phyloP scores from a whole-genome alignment of 92 coral and sea anemone genomes.

The Porites lobata region DNA sequence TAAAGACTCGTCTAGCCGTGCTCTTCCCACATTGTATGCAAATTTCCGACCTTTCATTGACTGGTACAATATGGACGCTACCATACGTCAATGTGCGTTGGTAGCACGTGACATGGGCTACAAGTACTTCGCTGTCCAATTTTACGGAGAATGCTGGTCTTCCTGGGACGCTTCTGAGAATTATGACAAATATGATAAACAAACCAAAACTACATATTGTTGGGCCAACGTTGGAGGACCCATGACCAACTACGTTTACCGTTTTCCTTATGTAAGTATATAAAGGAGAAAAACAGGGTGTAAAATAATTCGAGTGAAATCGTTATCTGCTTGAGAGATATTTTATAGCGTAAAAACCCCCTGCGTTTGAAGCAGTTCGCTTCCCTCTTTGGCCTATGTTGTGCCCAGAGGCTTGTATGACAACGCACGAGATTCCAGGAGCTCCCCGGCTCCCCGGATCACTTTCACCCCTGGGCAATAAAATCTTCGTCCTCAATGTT shows the following conservation, averaged over 20 bases:
- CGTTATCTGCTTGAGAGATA: too few species aligned
- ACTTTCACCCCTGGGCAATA: too few species aligned
- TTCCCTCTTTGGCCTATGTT: too few species aligned
- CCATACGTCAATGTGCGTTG: conserved; percentile 72
- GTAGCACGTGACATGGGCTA: conserved; percentile 76
- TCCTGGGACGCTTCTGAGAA: conserved; percentile 40
- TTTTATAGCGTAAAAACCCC: too few species aligned
- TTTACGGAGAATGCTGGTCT: conserved; percentile 84
- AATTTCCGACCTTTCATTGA: conserved; percentile 69
- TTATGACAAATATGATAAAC: conserved; percentile 35
- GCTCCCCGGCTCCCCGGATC: too few species aligned
- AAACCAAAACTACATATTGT: neutral
- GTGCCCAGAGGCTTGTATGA: too few species aligned
- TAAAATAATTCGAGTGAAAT: too few species aligned
- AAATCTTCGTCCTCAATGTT: too few species aligned
- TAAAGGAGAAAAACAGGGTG: too few species aligned
- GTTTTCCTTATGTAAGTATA: conserved; percentile 17
- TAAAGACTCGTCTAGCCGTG: conserved; percentile 52
- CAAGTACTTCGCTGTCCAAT: conserved; percentile 77
- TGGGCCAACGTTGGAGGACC: conserved; percentile 57
- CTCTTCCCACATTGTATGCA: conserved; percentile 53
- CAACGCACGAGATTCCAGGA: too few species aligned
- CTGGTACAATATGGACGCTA: conserved; percentile 67
- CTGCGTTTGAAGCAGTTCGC: too few species aligned
- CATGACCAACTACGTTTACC: conserved; percentile 56